Percentiles rank a stretch among this genome's conserved stretches.
These are phyloP conservation scores for Heliconius himera DNA, from an alignment of 1,140 invertebrate genomes.

Conservation along the genomic window DNA sequence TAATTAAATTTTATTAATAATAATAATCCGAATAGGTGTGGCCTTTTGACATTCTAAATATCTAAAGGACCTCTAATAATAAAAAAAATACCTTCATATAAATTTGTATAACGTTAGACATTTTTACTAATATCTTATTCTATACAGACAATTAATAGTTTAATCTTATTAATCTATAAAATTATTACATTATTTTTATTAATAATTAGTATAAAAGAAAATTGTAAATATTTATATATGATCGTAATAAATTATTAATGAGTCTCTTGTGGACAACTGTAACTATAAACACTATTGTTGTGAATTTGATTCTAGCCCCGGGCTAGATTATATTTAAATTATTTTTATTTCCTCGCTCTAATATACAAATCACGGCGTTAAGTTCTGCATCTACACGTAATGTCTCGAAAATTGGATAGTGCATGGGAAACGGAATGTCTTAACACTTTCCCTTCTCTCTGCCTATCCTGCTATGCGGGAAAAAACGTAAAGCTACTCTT, in stretches of 20 bases:
- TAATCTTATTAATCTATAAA: not conserved
- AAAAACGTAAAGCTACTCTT: too few species aligned
- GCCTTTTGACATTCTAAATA: conserved; percentile 13
- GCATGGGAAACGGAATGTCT: too few species aligned
- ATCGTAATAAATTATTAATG: not conserved
- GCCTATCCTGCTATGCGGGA: too few species aligned
- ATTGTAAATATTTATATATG: not conserved
- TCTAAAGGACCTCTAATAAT: not conserved
- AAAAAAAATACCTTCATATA: not conserved
- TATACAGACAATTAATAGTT: conserved; percentile 3
- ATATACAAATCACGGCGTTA: too few species aligned
- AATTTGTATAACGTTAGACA: conserved; percentile 1
- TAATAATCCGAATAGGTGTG: conserved; percentile 3
- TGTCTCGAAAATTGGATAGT: too few species aligned
- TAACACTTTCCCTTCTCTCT: too few species aligned
- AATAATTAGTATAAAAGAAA: not conserved
- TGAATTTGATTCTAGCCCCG: too few species aligned
- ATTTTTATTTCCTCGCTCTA: too few species aligned
- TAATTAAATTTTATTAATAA: not conserved
- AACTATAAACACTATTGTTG: too few species aligned
- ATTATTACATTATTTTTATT: not conserved
- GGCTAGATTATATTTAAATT: too few species aligned
- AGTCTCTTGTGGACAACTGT: too few species aligned
- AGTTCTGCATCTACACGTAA: too few species aligned
- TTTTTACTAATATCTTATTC: conserved; percentile 10